Percentiles rank a stretch among this genome's conserved stretches.
These are phyloP conservation scores for Phacellophora camtschatica DNA, from an alignment of 30 jellyfish, hydroid and myxozoan species.

Conservation along the genomic window DNA sequence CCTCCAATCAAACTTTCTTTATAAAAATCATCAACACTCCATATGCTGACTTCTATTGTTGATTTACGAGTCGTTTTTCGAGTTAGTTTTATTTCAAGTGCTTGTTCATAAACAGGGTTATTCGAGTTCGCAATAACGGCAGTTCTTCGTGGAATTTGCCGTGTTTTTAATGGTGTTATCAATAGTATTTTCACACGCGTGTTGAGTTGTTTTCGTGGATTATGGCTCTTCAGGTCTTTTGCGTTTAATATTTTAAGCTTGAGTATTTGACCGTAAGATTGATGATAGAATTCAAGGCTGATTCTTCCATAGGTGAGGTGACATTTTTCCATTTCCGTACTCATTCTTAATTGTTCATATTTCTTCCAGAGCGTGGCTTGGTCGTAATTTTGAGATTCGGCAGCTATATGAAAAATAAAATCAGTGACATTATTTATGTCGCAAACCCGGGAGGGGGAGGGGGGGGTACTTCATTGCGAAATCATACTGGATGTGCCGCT, in stretches of 20 bases:
- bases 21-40: conserved; percentile 75
- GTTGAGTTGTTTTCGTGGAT: conserved; percentile 33
- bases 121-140: conserved; percentile 21
- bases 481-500: too few species aligned
- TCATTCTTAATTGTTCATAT: neutral
- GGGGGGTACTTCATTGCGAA: too few species aligned
- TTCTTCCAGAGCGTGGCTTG: conserved; percentile 46
- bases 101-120: conserved; percentile 55
- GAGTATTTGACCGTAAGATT: conserved; percentile 37
- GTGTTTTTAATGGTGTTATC: conserved; percentile 54
- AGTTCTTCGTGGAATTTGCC: conserved; percentile 35
- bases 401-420: neutral
- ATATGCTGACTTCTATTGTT: conserved; percentile 35
- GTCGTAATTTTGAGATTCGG: conserved; percentile 35
- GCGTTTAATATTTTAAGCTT: conserved; percentile 32
- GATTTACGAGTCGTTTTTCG: conserved; percentile 56
- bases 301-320: conserved; percentile 15
- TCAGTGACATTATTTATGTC: too few species aligned
- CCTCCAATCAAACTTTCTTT: conserved; percentile 68
- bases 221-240: conserved; percentile 25
- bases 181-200: conserved; percentile 37
- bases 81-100: conserved; percentile 50
- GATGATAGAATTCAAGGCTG: conserved; percentile 47
- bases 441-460: too few species aligned
- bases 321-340: neutral